phyloP scores from a whole-genome alignment of 2,888 invertebrate species.

The Icerya purchasi region DNA sequence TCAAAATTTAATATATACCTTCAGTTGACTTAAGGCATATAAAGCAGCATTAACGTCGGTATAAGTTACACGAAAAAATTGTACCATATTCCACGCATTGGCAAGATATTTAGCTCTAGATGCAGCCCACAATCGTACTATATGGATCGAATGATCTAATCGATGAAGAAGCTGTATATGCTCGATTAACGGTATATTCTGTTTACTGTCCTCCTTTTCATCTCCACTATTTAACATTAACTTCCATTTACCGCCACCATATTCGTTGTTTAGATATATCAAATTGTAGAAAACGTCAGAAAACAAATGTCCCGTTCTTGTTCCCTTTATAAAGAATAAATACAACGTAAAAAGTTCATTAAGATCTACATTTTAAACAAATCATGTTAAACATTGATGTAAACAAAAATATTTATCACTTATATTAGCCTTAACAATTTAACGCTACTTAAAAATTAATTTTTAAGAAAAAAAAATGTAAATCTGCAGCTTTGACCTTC shows the following conservation, averaged over 20 bases:
- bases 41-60: constrained; percentile 25
- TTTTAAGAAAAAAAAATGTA: neutral
- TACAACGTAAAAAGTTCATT: no score
- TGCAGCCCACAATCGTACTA: constrained; percentile 52
- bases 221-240: constrained; percentile 32
- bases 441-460: no score
- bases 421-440: no score
- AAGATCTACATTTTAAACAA: no score
- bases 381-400: no score
- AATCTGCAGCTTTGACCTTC: neutral
- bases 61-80: constrained; percentile 36
- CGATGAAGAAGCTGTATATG: constrained; percentile 59
- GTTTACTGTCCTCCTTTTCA: constrained; percentile 12
- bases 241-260: constrained; percentile 47
- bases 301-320: constrained; percentile 37
- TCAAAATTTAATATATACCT: no score
- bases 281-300: constrained; percentile 44
- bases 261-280: constrained; percentile 49
- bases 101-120: constrained; percentile 48
- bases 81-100: constrained; percentile 50
- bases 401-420: no score
- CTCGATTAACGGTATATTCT: constrained; percentile 45
- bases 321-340: no score
- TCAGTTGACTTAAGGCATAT: constrained; percentile 24
- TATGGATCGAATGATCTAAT: constrained; percentile 38